Base-by-base conservation (phyloP, 1,140 invertebrate species). In the Colletes latitarsis region DNA sequence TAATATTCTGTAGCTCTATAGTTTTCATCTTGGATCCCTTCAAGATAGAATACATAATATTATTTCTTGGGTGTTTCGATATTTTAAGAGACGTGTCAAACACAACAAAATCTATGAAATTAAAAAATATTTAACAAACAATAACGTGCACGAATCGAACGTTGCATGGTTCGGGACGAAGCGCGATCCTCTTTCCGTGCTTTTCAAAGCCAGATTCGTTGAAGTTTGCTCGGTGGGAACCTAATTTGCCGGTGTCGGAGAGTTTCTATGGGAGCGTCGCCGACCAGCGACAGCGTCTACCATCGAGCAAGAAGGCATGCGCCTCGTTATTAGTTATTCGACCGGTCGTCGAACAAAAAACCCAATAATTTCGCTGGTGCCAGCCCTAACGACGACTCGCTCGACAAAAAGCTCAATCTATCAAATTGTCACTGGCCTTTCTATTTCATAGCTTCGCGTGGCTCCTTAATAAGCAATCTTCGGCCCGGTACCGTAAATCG, bases 341-440 rank as follows among this genome's bases (percentile, higher is more conserved):
- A 83, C 62, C 76, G 76, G 76, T 83, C 19, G 63, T 30, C 68
- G 43, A 15, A 76, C 64, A 85, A 86, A 77, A 86, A 86, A 80
- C 68, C 60, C 74, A 77, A 87, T 83, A 77, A 87, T 86, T 86
- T 85, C 62, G 79, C 69, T 66, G 80, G 79, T 66, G 78, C 53
- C 72, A 57, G 75, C 80, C 75, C 81, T 85, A 86, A 84, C 84
- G 84, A 85, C 77, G 82, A 73, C 74, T 58, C 80, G 67, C 52
- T 66, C 73, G 85, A 81, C 81, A 88, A 82, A 86, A 88, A 88
- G 82, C 81, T 83, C 83, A 86, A 88, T 92, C 88, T 91, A 91
- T 92, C 90, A 92, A 91, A 92, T 91, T 90, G 90, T 92, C 89
- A 89, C 88, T 88, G 88, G 87, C 66, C 84, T 86, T 88, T 81